Conservation (phyloP, 2,888 invertebrate species). For the Hydroisotoma schaefferi region DNA sequence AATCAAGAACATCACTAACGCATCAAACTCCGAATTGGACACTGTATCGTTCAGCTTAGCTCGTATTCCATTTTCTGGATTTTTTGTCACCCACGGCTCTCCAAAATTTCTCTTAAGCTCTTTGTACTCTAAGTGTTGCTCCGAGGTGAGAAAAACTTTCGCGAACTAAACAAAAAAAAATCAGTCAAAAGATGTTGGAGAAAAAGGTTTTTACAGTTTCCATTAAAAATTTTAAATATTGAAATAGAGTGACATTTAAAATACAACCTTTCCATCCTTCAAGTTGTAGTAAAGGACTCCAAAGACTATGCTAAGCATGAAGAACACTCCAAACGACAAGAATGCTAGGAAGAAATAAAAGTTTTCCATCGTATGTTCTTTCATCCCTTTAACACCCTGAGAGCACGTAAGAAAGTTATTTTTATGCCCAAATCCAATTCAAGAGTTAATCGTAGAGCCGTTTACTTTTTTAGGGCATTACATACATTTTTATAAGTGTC, state of each 20-base stretch:
- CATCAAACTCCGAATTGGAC: constrained; percentile 25
- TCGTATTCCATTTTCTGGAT: constrained; percentile 8
- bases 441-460: background rate
- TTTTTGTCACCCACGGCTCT: background rate
- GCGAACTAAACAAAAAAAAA: background rate
- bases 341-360: constrained; percentile 10
- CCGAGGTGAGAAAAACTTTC: constrained; percentile 3
- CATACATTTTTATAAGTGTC: constrained; percentile 20
- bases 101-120: background rate
- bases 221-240: background rate
- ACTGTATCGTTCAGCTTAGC: constrained; percentile 21
- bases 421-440: background rate
- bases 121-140: background rate
- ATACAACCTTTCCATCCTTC: constrained; percentile 3
- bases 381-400: background rate
- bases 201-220: background rate
- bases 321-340: constrained; percentile 2
- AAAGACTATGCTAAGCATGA: constrained; percentile 8
- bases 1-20: constrained; percentile 21
- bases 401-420: background rate
- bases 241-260: background rate
- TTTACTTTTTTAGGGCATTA: too few species aligned
- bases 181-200: background rate
- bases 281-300: constrained; percentile 10
- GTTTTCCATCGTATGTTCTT: background rate